Base-by-base conservation (phyloP, 2,797 vertebrate genomes). In the Acomys russatus region DNA sequence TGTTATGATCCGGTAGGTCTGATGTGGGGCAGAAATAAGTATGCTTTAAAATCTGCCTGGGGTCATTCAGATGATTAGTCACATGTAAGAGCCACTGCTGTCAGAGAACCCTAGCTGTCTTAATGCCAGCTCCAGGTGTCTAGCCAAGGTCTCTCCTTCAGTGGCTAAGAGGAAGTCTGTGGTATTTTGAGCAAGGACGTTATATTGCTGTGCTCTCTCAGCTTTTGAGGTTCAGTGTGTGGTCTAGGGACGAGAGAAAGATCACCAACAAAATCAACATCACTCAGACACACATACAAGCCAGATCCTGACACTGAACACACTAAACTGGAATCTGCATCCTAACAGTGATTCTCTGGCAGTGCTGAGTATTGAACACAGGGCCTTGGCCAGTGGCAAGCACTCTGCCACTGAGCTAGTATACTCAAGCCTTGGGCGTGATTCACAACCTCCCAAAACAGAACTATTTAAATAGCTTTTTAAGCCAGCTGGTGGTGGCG, bases 31-130 rank as follows among this genome's bases (percentile, higher is more conserved):
- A 49, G 51, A 68, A 49, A 92, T 83, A 54, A 64, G 14, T 33
- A 77, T 79, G 61, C 90, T 88, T 85, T 25, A 56, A 91, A 78
- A 92, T 61, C n/a, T 93, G 38, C 33, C 64, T 56, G 23, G 14
- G 30, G 14, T 82, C 90, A 70, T 49, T 82, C 66, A 88, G 88
- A 90, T 61, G 33, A n/a, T 56, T 17, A 49, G 44, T 73, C 73
- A 70, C 12, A 54, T 38, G 78, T 84, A 56, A 88, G 66, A 88
- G 76, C 14, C n/a, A 90, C 35, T 95, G 35, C 28, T 49, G 2
- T 74, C 70, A 68, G 49, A 38, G 30, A 54, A 56, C 30, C 51
- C 56, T 33, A 56, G 17, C 51, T 78, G 28, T 56, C 51, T 79
- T 79, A 17, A 79, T 22, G 9, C 1, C 30, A 79, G 77, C 18